These are phyloP conservation scores for Notiomystis cincta DNA, from an alignment of 2,113 vertebrate species.

Conservation along the genomic window DNA sequence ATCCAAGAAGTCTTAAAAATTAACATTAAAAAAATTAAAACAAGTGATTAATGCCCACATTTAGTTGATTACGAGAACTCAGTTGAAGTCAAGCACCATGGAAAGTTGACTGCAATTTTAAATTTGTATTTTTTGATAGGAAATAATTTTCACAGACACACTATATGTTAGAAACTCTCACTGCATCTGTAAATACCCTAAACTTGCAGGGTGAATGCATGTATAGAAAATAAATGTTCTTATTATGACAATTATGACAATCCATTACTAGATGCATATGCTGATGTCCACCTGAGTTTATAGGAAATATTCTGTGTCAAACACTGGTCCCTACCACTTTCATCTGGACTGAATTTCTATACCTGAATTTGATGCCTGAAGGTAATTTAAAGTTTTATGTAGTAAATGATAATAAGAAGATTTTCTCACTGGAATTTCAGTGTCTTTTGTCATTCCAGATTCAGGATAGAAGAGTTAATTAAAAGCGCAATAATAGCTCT, in stretches of 20 bases:
- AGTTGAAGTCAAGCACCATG: background rate
- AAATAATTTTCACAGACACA: background rate
- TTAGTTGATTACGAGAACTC: background rate
- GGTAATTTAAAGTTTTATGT: background rate
- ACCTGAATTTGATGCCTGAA: background rate
- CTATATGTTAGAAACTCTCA: background rate
- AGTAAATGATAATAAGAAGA: background rate
- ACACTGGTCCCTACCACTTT: background rate
- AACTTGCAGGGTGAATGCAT: background rate
- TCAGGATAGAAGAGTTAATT: background rate
- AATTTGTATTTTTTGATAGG: background rate
- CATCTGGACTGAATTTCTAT: background rate
- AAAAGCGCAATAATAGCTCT: background rate
- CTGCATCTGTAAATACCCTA: background rate
- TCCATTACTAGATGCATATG: background rate
- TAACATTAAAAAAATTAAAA: background rate
- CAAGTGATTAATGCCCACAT: background rate
- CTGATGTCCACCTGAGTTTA: background rate
- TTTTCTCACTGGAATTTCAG: background rate
- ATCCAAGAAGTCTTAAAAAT: background rate
- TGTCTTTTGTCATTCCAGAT: background rate
- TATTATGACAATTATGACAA: background rate
- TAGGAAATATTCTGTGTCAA: background rate
- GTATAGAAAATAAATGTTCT: background rate
- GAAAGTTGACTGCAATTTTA: background rate